Evolutionary conservation across 2,888 invertebrate genomes (phyloP).

Genomic region (Trachelus tabidus): DNA sequence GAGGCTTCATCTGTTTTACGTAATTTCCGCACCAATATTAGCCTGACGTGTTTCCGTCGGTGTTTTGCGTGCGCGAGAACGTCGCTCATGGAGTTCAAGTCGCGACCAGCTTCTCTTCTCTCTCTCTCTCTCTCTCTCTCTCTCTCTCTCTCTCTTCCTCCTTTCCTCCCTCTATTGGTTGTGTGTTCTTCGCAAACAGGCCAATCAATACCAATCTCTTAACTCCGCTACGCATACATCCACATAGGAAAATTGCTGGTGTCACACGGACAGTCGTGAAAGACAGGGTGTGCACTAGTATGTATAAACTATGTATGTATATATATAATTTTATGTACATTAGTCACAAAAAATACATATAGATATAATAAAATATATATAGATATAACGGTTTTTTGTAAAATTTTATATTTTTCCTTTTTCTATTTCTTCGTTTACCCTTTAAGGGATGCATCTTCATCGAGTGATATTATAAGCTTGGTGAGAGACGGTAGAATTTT

Average conservation of each 20-base stretch:
- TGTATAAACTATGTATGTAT: not conserved
- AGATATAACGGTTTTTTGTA: not conserved
- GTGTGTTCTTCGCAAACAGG: slow-evolving; percentile 62
- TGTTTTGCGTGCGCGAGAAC: slow-evolving; percentile 21
- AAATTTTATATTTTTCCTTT: too few species aligned
- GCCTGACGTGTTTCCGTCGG: slow-evolving; percentile 57
- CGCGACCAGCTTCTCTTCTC: slow-evolving; percentile 27
- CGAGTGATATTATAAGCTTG: too few species aligned
- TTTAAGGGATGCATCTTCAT: too few species aligned
- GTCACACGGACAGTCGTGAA: not conserved
- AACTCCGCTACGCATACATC: slow-evolving; percentile 35
- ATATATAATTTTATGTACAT: not conserved
- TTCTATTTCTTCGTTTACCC: too few species aligned
- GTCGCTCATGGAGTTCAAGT: slow-evolving; percentile 36
- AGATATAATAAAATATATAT: not conserved
- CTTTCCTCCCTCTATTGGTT: slow-evolving; percentile 44
- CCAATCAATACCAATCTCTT: slow-evolving; percentile 64
- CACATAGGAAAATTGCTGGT: not conserved
- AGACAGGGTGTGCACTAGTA: not conserved
- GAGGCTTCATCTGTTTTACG: slow-evolving; percentile 61
- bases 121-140: slow-evolving; percentile 7
- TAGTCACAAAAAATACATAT: not conserved
- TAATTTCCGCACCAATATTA: slow-evolving; percentile 65
- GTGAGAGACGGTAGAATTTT: too few species aligned
- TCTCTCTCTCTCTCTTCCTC: slow-evolving; percentile 9